Conservation (phyloP, 2,113 vertebrate species). For the Macquaria australasica region DNA sequence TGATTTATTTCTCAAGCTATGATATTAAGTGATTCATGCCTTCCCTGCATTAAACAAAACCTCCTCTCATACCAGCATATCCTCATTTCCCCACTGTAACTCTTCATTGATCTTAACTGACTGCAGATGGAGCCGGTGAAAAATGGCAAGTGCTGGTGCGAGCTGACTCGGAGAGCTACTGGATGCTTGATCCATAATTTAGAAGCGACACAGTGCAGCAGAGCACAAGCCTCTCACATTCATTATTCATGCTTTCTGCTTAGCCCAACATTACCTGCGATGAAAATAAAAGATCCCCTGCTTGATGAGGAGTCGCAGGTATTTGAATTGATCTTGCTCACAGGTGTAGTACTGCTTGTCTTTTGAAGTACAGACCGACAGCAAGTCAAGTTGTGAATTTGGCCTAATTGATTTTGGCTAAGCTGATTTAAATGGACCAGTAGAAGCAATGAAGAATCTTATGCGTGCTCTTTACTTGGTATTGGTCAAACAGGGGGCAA, state of each 20-base stretch:
- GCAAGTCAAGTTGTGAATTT: not conserved
- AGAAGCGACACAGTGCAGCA: slow-evolving; percentile 64
- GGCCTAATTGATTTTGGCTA: slow-evolving; percentile 17
- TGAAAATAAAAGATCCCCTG: slow-evolving; percentile 50
- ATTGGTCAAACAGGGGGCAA: not conserved
- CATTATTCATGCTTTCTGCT: slow-evolving; percentile 77
- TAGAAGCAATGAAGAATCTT: not conserved
- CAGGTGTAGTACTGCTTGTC: slow-evolving; percentile 13
- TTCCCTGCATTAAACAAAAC: not conserved
- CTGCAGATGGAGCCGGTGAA: slow-evolving; percentile 39
- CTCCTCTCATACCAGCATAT: slow-evolving; percentile 1
- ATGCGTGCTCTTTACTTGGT: not conserved
- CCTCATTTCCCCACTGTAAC: slow-evolving; percentile 32
- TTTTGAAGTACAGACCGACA: not conserved
- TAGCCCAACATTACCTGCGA: slow-evolving; percentile 68
- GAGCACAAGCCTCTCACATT: slow-evolving; percentile 56
- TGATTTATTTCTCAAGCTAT: not conserved
- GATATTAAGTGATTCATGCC: not conserved
- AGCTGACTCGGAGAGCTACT: slow-evolving; percentile 48
- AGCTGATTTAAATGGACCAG: slow-evolving; percentile 26
- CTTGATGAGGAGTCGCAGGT: slow-evolving; percentile 31
- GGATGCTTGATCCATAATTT: slow-evolving; percentile 81
- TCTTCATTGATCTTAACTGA: slow-evolving; percentile 49
- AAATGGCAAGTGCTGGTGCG: slow-evolving; percentile 48
- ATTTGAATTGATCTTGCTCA: slow-evolving; percentile 17